These are phyloP conservation scores for Echeneis naucrates DNA, from an alignment of 2,797 vertebrate genomes.

Conservation along the genomic window DNA sequence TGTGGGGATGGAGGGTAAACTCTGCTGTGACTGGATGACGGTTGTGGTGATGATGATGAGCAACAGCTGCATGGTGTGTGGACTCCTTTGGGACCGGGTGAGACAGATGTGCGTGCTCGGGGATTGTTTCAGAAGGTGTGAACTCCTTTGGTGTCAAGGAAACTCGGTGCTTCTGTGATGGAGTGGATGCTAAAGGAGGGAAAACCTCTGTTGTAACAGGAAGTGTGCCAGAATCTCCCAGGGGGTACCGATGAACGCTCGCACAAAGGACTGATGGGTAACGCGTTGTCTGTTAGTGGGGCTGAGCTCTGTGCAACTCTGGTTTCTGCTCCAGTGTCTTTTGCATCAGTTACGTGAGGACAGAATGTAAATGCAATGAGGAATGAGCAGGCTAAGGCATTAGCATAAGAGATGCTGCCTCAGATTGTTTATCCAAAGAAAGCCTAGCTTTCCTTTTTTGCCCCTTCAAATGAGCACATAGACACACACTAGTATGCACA, in stretches of 20 bases:
- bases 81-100: constrained; percentile 40
- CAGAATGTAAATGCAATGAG: constrained; percentile 72
- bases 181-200: constrained; percentile 45
- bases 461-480: constrained; percentile 35
- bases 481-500: constrained; percentile 27
- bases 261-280: constrained; percentile 51
- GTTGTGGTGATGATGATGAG: constrained; percentile 35
- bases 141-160: constrained; percentile 39
- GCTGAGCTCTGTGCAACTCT: constrained; percentile 42
- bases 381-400: constrained; percentile 65
- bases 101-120: constrained; percentile 43
- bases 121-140: constrained; percentile 43
- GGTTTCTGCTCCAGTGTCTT: constrained; percentile 53
- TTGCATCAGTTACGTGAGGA: constrained; percentile 64
- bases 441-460: constrained; percentile 44
- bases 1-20: constrained; percentile 15
- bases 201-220: constrained; percentile 55
- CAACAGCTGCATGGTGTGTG: constrained; percentile 34
- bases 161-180: constrained; percentile 41
- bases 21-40: constrained; percentile 36
- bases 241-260: constrained; percentile 41
- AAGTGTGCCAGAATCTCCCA: constrained; percentile 61
- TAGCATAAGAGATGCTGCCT: constrained; percentile 84
- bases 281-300: constrained; percentile 28
- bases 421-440: constrained; percentile 82